Evolutionary conservation across 2,888 invertebrate species (phyloP).

Genomic region (Cerastis rubricosa): DNA sequence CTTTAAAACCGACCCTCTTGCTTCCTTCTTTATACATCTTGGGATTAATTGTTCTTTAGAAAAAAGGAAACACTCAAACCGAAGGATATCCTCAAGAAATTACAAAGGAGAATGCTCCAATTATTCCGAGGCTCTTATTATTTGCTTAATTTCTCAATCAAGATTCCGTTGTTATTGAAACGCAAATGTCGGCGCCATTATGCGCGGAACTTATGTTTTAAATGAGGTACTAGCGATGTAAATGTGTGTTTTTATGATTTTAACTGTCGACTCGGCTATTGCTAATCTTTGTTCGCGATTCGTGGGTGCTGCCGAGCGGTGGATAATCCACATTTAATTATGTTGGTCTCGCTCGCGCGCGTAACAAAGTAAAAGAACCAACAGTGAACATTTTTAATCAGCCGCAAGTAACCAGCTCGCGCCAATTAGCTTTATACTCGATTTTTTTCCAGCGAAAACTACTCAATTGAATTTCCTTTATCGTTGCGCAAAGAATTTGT

Average conservation of each 20-base stretch:
- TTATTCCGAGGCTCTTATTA: constrained; percentile 39
- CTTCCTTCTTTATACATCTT: constrained; percentile 41
- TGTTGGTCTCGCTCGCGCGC: constrained; percentile 54
- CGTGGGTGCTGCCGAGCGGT: constrained; percentile 39
- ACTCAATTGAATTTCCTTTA: constrained; percentile 40
- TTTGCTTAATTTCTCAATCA: constrained; percentile 57
- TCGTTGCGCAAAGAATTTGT: constrained; percentile 10
- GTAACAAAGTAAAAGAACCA: constrained; percentile 71
- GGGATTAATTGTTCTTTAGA: constrained; percentile 56
- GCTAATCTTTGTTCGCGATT: constrained; percentile 58
- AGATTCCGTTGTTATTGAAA: constrained; percentile 46
- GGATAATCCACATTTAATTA: constrained; percentile 79
- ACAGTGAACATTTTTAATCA: constrained; percentile 76
- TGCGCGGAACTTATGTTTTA: constrained; percentile 25
- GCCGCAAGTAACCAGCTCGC: constrained; percentile 44
- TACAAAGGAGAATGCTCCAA: constrained; percentile 35
- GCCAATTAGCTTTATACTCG: constrained; percentile 46
- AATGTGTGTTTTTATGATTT: constrained; percentile 58
- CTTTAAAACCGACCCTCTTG: constrained; percentile 46
- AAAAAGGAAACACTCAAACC: constrained; percentile 51
- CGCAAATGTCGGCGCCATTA: constrained; percentile 28
- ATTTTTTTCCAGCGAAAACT: constrained; percentile 29
- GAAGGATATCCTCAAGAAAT: constrained; percentile 41
- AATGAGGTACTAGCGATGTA: constrained; percentile 54
- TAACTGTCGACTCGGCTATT: constrained; percentile 30